phyloP scores from a whole-genome alignment of 2,113 vertebrate species.

The Micronycteris hirsuta region DNA sequence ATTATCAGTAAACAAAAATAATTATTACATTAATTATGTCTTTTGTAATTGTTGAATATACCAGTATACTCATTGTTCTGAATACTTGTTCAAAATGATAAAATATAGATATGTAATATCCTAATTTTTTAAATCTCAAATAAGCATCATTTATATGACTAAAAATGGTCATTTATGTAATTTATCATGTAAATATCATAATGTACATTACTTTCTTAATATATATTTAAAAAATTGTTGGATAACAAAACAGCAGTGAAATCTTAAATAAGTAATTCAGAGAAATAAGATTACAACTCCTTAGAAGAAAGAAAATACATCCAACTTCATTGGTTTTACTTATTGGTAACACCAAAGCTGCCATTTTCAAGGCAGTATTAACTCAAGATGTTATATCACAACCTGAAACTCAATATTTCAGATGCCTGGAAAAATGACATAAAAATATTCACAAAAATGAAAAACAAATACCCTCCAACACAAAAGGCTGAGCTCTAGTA shows the following conservation, averaged over 20 bases:
- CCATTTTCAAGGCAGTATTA: not conserved
- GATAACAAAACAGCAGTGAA: not conserved
- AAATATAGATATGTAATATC: not conserved
- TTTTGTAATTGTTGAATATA: not conserved
- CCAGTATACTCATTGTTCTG: not conserved
- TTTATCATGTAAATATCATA: not conserved
- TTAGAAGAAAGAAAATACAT: not conserved
- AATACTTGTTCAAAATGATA: constrained; percentile 11
- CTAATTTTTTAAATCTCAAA: not conserved
- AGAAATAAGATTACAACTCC: not conserved
- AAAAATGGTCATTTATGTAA: not conserved
- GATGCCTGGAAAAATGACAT: not conserved
- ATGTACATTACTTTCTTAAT: not conserved
- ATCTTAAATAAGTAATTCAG: not conserved
- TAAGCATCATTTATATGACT: not conserved
- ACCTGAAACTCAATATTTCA: not conserved
- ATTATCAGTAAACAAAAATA: not conserved
- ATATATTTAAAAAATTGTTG: not conserved
- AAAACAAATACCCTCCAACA: not conserved
- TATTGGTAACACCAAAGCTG: not conserved
- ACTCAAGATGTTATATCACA: not conserved
- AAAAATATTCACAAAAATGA: not conserved
- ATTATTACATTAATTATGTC: not conserved
- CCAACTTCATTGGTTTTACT: not conserved
- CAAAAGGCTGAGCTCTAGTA: not conserved